A percentile compares a stretch with the other conserved stretches of the same genome.
phyloP scores from a whole-genome alignment of 2,888 invertebrate genomes.

The Pristionchus maxplancki region DNA sequence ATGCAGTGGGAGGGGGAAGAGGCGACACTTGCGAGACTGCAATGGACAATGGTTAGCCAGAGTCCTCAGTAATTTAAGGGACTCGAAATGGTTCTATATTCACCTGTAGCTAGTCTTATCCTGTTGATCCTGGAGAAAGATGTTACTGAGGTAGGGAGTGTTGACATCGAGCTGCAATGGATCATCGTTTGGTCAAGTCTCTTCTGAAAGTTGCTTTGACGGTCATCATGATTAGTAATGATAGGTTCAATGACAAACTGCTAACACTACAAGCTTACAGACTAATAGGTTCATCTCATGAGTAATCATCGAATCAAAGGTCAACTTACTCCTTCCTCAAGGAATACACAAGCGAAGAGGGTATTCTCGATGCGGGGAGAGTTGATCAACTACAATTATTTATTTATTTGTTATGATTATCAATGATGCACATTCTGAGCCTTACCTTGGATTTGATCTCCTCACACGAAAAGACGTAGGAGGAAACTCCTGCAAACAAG shows the following conservation, averaged over 20 bases:
- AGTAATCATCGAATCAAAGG: background rate
- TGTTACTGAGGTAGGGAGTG: constrained; percentile 4
- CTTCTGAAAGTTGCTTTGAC: background rate
- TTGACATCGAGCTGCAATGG: background rate
- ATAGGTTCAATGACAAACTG: background rate
- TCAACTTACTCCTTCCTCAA: constrained; percentile 34
- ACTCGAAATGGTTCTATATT: background rate
- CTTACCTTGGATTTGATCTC: constrained; percentile 13
- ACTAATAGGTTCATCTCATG: background rate
- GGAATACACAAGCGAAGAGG: background rate
- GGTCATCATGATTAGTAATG: background rate
- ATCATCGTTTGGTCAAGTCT: background rate
- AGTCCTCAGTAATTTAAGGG: too few species aligned
- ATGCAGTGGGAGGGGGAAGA: background rate
- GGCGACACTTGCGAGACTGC: constrained; percentile 13
- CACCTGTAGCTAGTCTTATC: constrained; percentile 35
- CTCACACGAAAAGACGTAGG: constrained; percentile 24
- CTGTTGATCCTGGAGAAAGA: constrained; percentile 11
- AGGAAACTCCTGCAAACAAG: background rate
- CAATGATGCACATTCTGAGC: background rate
- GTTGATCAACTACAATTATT: constrained; percentile 16
- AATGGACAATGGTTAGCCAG: background rate
- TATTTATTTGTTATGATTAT: background rate
- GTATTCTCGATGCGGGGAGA: constrained; percentile 9
- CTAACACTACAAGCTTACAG: background rate